Conservation (phyloP, 2,113 vertebrate genomes). For the Halcyon malimbica region DNA sequence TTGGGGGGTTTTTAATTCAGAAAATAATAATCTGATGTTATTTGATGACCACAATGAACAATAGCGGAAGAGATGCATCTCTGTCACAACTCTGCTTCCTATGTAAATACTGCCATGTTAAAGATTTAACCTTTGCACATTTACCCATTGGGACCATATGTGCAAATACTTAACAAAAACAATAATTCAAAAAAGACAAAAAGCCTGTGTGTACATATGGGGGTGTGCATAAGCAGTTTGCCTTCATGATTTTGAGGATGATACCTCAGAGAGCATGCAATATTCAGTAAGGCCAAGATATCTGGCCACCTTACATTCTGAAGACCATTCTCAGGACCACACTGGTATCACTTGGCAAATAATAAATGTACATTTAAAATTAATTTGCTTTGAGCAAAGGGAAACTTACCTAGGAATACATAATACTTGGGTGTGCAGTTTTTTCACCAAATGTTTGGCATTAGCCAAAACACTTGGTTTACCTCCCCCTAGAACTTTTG, state of each 20-base stretch:
- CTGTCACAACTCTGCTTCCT: slow-evolving; percentile 13
- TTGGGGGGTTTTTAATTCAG: background rate
- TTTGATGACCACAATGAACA: background rate
- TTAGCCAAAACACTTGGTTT: background rate
- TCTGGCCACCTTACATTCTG: background rate
- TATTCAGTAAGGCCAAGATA: background rate
- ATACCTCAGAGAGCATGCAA: background rate
- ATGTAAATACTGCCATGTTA: slow-evolving; percentile 25
- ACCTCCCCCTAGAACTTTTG: background rate
- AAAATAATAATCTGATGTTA: background rate
- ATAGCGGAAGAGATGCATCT: background rate
- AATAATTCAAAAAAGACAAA: slow-evolving; percentile 50
- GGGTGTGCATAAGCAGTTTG: background rate
- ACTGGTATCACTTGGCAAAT: background rate
- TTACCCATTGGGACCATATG: slow-evolving; percentile 46
- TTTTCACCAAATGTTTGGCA: background rate
- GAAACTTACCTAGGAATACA: background rate
- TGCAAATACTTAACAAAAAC: slow-evolving; percentile 43
- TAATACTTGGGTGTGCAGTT: background rate
- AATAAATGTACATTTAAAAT: background rate
- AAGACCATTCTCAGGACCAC: background rate
- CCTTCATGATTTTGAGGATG: background rate
- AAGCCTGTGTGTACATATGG: background rate
- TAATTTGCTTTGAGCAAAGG: background rate
- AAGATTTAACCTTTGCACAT: slow-evolving; percentile 49